Base-by-base conservation (phyloP, 2,888 invertebrate genomes). In the Cerastoderma edule region DNA sequence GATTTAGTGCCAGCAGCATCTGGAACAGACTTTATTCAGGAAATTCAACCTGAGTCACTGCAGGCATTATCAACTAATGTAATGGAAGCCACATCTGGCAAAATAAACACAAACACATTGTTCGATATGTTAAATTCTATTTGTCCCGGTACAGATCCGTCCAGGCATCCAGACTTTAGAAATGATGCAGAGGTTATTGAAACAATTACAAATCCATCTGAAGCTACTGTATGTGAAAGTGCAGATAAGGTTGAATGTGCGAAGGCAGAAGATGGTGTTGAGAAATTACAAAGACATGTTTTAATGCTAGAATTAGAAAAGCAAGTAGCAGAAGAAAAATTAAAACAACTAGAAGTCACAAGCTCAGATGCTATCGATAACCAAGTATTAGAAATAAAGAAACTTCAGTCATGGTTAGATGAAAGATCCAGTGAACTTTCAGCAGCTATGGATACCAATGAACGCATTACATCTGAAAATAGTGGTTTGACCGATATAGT, bases 101-200 rank as follows among this genome's bases (percentile, higher is more conserved):
- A n/a, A n/a, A n/a, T n/a, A 50, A 75, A 75, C 67, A 75, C 75
- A 75, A 81, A 81, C 44, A 67, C 78, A 35, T 67, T 78, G 22
- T 81, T 81, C 72, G 81, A 81, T 70, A 70, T 81, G 22, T 32
- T 81, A 46, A 81, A 81, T 54, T 67, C 77, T 8, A 81, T 81
- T 53, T 81, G 81, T 68, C 81, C 81, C 22, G 81, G 81, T 6
- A 81, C 81, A 39, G 71, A 78, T 70, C 81, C 77, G 46, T 70
- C 68, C 16, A 70, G 74, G 65, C 65, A 64, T 70, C 48, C 66
- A 57, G 46, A 50, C 39, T 57, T 27, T 54, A 50, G 32, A 65
- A 39, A 56, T 33, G 53, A 67, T 65, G 32, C 27, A 24, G 54
- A 56, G 60, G 50, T 60, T 33, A 22, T 53, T 30, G 28, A 48